Evolutionary conservation across 2,888 invertebrate species (phyloP), one percentile per base, ranked within the genome.

Genomic region (Pachycephus smyrnensis): DNA sequence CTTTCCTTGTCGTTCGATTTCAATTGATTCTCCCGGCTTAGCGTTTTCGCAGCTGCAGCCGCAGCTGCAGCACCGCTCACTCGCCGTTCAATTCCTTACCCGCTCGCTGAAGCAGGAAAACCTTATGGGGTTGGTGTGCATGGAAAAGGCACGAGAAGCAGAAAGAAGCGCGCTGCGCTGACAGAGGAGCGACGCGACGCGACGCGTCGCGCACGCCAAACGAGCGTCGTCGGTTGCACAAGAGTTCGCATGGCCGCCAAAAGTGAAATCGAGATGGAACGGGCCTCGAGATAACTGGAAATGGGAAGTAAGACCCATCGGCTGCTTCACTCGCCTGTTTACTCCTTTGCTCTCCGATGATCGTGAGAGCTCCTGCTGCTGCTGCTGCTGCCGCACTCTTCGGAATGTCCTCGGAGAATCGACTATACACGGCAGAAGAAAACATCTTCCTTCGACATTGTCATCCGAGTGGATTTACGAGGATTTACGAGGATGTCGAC

Each of bases 251-350:
- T 40, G 40, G 86, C 87, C 88, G 86, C 84, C 86, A 86, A 88
- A 88, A 88, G 88, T 87, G 88, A 88, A 88, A 88, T 88, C 82
- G 82, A 80, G 85, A 84, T 84, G 81, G 82, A 83, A 83, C 77
- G 82, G 80, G 69, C 76, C 79, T 79, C 81, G 80, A 78, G 80
- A 81, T 76, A 80, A 55, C 75, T 80, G 78, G 82, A 85, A 84
- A 80, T 82, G 81, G 78, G 77, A 80, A 83, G 82, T 78, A 79
- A 82, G 78, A 81, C 73, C 73, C 76, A 15, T 69, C 69, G 69
- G 12, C 30, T 15, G 40, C 15, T 40, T 40, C 40, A 11, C 75
- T 75, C 77, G 68, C 69, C 73, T 73, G 73, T 77, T 32, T 33
- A 55, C 73, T 68, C 36, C 55, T 68, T 30, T n/a, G 74, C 74